Conservation (phyloP, 2,888 invertebrate genomes). For the Cheilosia vernalis region DNA sequence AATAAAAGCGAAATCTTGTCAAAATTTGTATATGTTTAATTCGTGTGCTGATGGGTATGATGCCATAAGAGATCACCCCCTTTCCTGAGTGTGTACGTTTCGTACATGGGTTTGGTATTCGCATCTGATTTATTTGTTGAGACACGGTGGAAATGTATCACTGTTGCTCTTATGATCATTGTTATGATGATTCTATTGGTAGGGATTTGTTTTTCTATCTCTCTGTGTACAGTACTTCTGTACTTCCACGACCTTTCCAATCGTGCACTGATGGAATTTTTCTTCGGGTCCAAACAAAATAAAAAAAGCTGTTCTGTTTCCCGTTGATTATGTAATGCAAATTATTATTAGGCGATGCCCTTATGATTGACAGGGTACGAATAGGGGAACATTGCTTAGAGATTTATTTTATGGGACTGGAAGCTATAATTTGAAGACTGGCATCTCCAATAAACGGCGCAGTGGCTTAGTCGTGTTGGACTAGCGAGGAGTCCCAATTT, state of each 20-base stretch:
- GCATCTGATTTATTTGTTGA: conserved; percentile 37
- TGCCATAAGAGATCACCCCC: conserved; percentile 60
- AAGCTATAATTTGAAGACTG: no score
- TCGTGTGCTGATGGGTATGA: conserved; percentile 41
- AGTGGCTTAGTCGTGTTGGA: no score
- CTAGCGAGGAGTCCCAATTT: no score
- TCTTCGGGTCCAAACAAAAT: conserved; percentile 24
- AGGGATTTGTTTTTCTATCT: conserved; percentile 8
- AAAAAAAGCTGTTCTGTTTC: conserved; percentile 72
- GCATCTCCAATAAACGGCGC: no score
- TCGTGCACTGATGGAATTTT: conserved; percentile 16
- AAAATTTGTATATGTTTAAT: conserved; percentile 64
- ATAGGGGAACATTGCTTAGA: conserved; percentile 52
- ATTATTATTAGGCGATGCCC: conserved; percentile 76
- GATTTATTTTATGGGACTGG: neutral
- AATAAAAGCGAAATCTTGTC: conserved; percentile 49
- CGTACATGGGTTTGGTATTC: conserved; percentile 22
- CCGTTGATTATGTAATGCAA: conserved; percentile 79
- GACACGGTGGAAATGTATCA: conserved; percentile 27
- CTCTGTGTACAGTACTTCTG: conserved; percentile 10
- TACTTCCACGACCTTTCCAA: conserved; percentile 1
- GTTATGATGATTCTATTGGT: conserved; percentile 27
- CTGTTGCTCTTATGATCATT: conserved; percentile 25
- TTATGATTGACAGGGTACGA: conserved; percentile 78
- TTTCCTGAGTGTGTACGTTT: conserved; percentile 20